Conservation (phyloP, 1,140 invertebrate species). For the Bombus polaris region DNA sequence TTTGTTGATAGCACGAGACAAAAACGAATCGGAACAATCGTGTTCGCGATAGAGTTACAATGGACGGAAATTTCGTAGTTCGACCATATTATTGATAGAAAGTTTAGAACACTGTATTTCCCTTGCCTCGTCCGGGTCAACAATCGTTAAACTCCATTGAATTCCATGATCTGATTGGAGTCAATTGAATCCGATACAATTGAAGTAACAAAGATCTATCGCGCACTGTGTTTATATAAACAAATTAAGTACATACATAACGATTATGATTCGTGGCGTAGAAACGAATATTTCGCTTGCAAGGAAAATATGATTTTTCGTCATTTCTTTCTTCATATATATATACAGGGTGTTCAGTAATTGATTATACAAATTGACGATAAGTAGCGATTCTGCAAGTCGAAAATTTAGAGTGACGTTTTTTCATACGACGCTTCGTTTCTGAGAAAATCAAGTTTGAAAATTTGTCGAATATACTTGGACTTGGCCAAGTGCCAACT, state of each 20-base stretch:
- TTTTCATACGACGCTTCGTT: too few relatives aligned
- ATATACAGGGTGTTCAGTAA: too few relatives aligned
- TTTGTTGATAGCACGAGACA: not conserved
- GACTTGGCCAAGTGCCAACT: too few relatives aligned
- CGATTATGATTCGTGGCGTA: too few relatives aligned
- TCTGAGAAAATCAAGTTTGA: too few relatives aligned
- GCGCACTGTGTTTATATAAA: constrained; percentile 7
- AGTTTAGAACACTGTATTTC: not conserved
- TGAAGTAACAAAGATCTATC: not conserved
- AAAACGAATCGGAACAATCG: not conserved
- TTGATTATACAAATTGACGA: too few relatives aligned
- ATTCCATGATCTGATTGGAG: constrained; percentile 25
- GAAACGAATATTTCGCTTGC: not conserved
- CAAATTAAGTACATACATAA: not conserved
- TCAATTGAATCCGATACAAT: constrained; percentile 20
- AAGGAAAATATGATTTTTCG: not conserved
- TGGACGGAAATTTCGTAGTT: constrained; percentile 26
- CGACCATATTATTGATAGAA: constrained; percentile 16
- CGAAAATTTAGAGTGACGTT: too few relatives aligned
- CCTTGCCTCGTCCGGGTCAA: not conserved
- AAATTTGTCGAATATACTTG: too few relatives aligned
- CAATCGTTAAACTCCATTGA: constrained; percentile 25
- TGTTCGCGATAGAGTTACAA: not conserved
- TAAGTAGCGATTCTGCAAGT: too few relatives aligned
- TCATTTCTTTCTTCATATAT: too few relatives aligned